A percentile compares a stretch with the other conserved stretches of the same genome.
Evolutionary conservation across 2,888 invertebrate species (phyloP).

Genomic region (Dynastes tityus): DNA sequence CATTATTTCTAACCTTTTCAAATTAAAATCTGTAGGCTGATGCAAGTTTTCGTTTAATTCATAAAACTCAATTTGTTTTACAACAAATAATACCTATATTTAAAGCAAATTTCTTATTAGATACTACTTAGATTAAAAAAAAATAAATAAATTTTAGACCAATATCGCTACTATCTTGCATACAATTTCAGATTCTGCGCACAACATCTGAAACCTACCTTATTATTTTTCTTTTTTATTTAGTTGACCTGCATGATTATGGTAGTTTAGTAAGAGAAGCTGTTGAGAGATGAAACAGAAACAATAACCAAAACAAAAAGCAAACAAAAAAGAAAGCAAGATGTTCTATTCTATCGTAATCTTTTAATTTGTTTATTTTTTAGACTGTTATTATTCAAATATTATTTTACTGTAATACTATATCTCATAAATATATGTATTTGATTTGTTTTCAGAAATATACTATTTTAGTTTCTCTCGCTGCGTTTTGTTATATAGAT

Average conservation of each 20-base stretch:
- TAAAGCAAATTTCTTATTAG: too few relatives aligned
- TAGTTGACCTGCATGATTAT: conserved; percentile 28
- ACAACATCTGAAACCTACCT: not conserved
- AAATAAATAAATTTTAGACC: too few relatives aligned
- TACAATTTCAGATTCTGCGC: not conserved
- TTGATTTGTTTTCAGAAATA: conserved; percentile 25
- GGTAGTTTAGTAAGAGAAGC: not conserved
- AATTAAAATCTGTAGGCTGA: too few relatives aligned
- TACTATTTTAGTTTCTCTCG: conserved; percentile 29
- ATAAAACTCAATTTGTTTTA: too few relatives aligned
- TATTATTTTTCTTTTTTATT: conserved; percentile 20
- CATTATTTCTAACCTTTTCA: too few relatives aligned
- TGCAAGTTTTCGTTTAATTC: too few relatives aligned
- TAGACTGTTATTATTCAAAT: not conserved
- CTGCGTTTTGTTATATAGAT: conserved; percentile 26
- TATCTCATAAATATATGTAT: conserved; percentile 16
- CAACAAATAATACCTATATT: too few relatives aligned
- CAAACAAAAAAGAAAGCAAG: too few relatives aligned
- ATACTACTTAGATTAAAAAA: too few relatives aligned
- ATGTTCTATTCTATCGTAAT: not conserved
- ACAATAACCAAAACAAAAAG: not conserved
- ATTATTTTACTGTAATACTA: conserved; percentile 12
- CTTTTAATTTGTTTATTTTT: not conserved
- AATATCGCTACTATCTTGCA: too few relatives aligned
- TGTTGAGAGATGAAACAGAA: conserved; percentile 6